These are phyloP conservation scores for Tetrao urogallus DNA, from an alignment of 2,113 vertebrate species.

Conservation along the genomic window DNA sequence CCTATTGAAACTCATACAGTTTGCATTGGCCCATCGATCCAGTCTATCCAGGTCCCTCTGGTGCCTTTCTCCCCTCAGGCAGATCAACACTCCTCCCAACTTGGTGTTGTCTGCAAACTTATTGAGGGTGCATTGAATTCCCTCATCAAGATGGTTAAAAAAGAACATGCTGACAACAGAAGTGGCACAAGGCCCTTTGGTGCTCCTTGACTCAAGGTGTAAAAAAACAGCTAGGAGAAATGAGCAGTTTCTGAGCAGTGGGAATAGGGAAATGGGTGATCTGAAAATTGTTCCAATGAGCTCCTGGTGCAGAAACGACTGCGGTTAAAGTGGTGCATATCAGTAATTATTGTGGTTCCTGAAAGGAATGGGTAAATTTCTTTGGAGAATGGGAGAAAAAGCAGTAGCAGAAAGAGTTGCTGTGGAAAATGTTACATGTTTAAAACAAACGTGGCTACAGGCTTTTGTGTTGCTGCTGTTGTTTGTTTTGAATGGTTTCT, in stretches of 20 bases:
- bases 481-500: neutral
- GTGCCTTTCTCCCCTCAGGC: too few relatives aligned
- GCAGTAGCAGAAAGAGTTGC: neutral
- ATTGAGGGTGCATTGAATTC: too few relatives aligned
- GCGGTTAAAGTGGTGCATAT: neutral
- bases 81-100: too few relatives aligned
- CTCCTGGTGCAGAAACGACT: fast-evolving
- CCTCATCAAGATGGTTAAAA: too few relatives aligned
- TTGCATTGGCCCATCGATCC: too few relatives aligned
- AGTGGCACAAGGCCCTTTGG: neutral
- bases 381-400: neutral
- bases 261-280: neutral
- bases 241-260: neutral
- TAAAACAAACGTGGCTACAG: neutral
- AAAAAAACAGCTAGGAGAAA: neutral
- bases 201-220: neutral
- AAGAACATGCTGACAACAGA: neutral
- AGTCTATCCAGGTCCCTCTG: too few relatives aligned
- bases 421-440: neutral
- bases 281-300: neutral
- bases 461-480: neutral
- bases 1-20: too few relatives aligned
- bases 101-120: too few relatives aligned
- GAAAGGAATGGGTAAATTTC: neutral
- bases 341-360: neutral